Evolutionary conservation across 2,113 vertebrate genomes (phyloP).

Genomic region (Hipposideros armiger): DNA sequence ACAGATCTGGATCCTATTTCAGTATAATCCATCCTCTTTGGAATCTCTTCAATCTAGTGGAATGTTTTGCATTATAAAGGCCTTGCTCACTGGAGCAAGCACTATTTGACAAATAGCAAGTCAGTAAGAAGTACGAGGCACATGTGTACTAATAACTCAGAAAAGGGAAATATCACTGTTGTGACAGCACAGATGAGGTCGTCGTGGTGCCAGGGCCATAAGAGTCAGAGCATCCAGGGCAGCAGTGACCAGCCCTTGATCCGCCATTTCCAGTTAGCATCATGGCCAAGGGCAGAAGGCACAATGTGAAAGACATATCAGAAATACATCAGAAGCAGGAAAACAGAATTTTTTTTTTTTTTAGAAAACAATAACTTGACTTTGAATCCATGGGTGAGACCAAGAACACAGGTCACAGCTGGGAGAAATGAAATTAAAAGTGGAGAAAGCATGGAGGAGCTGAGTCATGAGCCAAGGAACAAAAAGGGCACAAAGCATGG

Average conservation of each 20-base stretch:
- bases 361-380: not conserved
- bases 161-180: not conserved
- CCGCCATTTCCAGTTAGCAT: slow-evolving; percentile 51
- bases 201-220: not conserved
- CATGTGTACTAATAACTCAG: not conserved
- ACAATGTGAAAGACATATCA: not conserved
- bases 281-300: not conserved
- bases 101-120: not conserved
- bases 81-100: not conserved
- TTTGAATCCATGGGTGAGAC: slow-evolving; percentile 45
- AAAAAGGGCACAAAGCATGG: slow-evolving; percentile 53
- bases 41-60: not conserved
- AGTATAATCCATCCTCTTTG: not conserved
- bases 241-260: not conserved
- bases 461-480: slow-evolving; percentile 71
- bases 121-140: not conserved
- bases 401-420: slow-evolving; percentile 67
- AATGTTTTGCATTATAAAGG: not conserved
- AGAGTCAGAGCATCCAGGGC: not conserved
- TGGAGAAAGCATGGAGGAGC: slow-evolving; percentile 46
- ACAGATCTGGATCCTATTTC: not conserved
- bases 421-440: slow-evolving; percentile 63
- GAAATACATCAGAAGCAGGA: slow-evolving; percentile 39
- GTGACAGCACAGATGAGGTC: not conserved
- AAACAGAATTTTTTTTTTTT: not conserved